These are phyloP conservation scores for Littorina saxatilis DNA, from an alignment of 1,140 invertebrate species.

Conservation along the genomic window DNA sequence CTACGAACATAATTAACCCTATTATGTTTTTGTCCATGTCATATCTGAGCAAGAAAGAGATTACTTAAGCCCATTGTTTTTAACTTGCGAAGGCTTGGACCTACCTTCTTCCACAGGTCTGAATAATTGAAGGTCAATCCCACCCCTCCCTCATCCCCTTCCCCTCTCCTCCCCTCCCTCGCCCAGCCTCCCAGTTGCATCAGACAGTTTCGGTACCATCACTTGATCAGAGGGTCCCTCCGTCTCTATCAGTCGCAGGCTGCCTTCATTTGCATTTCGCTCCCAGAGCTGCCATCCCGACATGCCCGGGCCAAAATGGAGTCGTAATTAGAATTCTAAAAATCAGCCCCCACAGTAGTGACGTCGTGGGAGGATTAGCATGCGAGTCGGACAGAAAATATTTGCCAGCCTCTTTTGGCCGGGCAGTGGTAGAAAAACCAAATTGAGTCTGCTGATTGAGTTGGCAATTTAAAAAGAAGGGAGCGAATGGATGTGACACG, in stretches of 20 bases:
- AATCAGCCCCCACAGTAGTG: background rate
- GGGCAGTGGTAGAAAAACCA: background rate
- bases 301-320: conserved; percentile 29
- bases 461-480: background rate
- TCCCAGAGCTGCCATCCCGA: background rate
- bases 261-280: conserved; percentile 31
- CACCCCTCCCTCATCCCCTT: too few relatives aligned
- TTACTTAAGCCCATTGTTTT: too few relatives aligned
- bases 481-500: background rate
- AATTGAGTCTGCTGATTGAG: conserved; percentile 21
- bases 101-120: too few relatives aligned
- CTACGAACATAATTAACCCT: too few relatives aligned
- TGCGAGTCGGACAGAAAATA: conserved; percentile 12
- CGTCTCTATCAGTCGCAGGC: background rate
- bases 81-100: too few relatives aligned
- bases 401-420: conserved; percentile 25
- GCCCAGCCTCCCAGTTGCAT: too few relatives aligned
- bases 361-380: background rate
- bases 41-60: too few relatives aligned
- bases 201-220: conserved; percentile 6
- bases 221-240: background rate
- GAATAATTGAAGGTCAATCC: too few relatives aligned
- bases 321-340: conserved; percentile 38
- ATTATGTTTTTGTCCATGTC: too few relatives aligned
- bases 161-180: too few relatives aligned